Evolutionary conservation across 53 echinoderm and acorn worm genomes (phyloP).

Genomic region (Patiria pectinifera): DNA sequence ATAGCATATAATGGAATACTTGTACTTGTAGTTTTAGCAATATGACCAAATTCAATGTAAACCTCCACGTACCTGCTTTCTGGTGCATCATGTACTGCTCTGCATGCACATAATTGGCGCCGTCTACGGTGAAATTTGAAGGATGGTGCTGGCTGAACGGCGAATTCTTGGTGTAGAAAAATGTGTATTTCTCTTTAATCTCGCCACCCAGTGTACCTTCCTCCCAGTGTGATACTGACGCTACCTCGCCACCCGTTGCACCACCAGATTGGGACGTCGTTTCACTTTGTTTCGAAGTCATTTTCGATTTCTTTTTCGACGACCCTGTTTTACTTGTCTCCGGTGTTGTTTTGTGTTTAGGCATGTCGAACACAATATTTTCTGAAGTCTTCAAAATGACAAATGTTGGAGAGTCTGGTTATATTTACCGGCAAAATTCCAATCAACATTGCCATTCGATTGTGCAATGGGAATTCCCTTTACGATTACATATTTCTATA

Average conservation of each 20-base stretch:
- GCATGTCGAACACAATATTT: background rate
- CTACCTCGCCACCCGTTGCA: no score
- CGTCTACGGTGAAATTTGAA: conserved; percentile 77
- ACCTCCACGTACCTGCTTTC: conserved; percentile 80
- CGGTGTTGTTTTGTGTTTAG: background rate
- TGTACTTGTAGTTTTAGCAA: no score
- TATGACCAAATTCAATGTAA: no score
- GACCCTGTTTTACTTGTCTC: background rate
- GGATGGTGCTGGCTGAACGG: conserved; percentile 90
- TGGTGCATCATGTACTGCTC: conserved; percentile 99
- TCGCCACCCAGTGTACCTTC: no score
- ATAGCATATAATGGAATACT: background rate
- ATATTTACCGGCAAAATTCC: background rate
- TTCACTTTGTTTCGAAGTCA: background rate
- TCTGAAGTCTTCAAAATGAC: background rate
- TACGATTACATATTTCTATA: conserved; percentile 1
- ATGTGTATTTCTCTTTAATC: conserved; percentile 62
- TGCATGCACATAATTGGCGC: conserved; percentile 75
- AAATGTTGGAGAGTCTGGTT: background rate
- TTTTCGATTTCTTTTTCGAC: background rate
- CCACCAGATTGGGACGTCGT: background rate
- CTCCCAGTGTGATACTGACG: no score
- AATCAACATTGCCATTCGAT: background rate
- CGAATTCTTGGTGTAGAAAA: conserved; percentile 75
- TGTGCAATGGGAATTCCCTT: conserved; percentile 7